Base-by-base conservation (phyloP, 2,797 vertebrate genomes). In the Neoniphon sammara region DNA sequence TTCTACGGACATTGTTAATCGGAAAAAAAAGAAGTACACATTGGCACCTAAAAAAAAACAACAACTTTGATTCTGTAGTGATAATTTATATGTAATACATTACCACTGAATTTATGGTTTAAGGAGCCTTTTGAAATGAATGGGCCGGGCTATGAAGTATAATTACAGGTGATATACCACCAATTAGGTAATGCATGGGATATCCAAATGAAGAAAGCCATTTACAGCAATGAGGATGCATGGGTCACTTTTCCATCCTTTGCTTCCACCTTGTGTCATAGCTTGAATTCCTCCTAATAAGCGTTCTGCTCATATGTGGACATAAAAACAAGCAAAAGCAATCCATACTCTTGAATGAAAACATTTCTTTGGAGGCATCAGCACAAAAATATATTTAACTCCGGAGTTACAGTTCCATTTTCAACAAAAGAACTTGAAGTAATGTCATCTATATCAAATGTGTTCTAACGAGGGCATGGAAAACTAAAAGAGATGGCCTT, bases 1-100 rank as follows among this genome's bases (percentile, higher is more conserved):
- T 68, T 88, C 77, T 72, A 85, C 60, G 31, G 83, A 88, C 81
- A 88, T 56, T 39, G 68, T 89, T 88, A 73, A 82, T 81, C 85
- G 52, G 67, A 75, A 70, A 83, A 52, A 65, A 70, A 55, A 63
- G 84, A 56, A 52, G 87, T 90, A 88, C 86, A 90, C 81, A 89
- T 66, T 65, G 79, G 79, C 56, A 78, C 66, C 75, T 77, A 70
- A 30, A 49, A 69, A 75, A 70, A 25, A 5, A 9, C 1, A 46
- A 74, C 62, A 42, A 14, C 30, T 23, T 61, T 6, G 34, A 23
- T 74, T 73, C 59, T 75, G 74, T 31, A 21, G 59, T 66, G 68
- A 81, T 66, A 64, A 69, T 53, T 70, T 68, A 55, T 65, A 62
- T 31, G 81, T 80, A 80, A 64, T 52, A 70, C 63, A 34, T 66